Base-by-base conservation (phyloP, 2,113 vertebrate genomes). In the Ornithorhynchus anatinus region DNA sequence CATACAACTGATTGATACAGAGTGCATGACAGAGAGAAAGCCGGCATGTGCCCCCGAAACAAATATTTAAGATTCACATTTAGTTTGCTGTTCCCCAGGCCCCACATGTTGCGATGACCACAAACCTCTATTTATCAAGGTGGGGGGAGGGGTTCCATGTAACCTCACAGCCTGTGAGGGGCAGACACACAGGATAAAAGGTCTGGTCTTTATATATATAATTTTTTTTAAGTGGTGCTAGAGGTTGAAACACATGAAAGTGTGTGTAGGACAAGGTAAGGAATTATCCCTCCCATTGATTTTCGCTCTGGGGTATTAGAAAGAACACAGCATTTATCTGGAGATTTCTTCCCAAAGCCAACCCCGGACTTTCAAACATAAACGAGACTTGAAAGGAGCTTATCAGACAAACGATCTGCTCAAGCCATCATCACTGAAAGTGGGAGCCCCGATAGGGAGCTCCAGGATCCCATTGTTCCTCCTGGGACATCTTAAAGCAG, bases 221-320 rank as follows among this genome's bases (percentile, higher is more conserved):
- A 53, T 59, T 12, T 12, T 22, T 47, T 35, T 12, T 53, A 84
- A 72, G 77, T 82, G 86, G 79, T 33, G 52, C 78, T 83, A 70
- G 80, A 87, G 61, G 77, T 77, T 82, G 80, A 77, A 91, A 83
- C 79, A 86, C 79, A 84, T 48, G 58, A 83, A 91, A 86, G 82
- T 58, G 76, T 58, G 72, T 89, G 86, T 80, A 81, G 89, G 92
- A 95, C 94, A 94, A 94, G 93, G 90, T 82, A 90, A 92, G 92
- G 96, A 94, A 95, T 97, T 95, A 97, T 96, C 96, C 95, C 86
- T 93, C 89, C 93, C 95, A 98, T 96, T 97, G 96, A 98, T 96
- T 97, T 97, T 96, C 90, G 91, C 96, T 96, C 96, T 94, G 94
- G 94, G 95, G 95, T 96, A 97, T 96, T 95, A 97, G 91, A 94